Base-by-base conservation (phyloP, 2,888 invertebrate genomes). In the Odontothrips loti region DNA sequence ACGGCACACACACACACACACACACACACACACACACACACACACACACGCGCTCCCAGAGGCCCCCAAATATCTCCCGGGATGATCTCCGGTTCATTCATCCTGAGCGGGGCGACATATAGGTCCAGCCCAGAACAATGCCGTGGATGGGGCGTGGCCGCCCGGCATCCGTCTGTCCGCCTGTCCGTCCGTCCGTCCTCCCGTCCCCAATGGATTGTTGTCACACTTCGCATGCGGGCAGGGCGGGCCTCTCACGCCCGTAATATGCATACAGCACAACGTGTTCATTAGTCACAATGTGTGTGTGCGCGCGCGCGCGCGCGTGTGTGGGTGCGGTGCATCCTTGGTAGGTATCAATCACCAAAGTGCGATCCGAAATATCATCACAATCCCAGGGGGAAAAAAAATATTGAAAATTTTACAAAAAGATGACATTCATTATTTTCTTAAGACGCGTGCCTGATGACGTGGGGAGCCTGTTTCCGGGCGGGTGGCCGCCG, bases 251-350 rank as follows among this genome's bases (percentile, higher is more conserved):
- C 34, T 43, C 6, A 43, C 34, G 34, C 34, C 34, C 34, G 34
- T 23, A 8, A 27, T 23, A 75, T 75, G 68, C 23, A 68, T 23
- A n/a, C 68, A 27, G 23, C 12, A 27, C 68, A 75, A 75, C 68
- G 27, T 75, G 68, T 75, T 75, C 68, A 75, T 75, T 75, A 75
- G 68, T 75, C 68, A 75, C 68, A 75, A 23, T 68, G 15, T 17
- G 51, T 2, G 20, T 12, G 51, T 20, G 17, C 15, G 58, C 15
- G 58, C 9, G 51, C 10, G 51, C 9, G 34, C 6, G 34, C 6
- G 34, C 6, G 34, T 43, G 34, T 43, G 34, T 43, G 34, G 2
- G 34, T 51, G 15, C n/a, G n/a, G n/a, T 51, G 15, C 51, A 20
- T 17, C 51, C 51, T 6, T 43, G 34, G 34, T 6, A 43, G 34